Percentiles rank a stretch among this genome's conserved stretches.
Conservation (phyloP, 2,113 vertebrate species). For the Hypanus sabinus region DNA sequence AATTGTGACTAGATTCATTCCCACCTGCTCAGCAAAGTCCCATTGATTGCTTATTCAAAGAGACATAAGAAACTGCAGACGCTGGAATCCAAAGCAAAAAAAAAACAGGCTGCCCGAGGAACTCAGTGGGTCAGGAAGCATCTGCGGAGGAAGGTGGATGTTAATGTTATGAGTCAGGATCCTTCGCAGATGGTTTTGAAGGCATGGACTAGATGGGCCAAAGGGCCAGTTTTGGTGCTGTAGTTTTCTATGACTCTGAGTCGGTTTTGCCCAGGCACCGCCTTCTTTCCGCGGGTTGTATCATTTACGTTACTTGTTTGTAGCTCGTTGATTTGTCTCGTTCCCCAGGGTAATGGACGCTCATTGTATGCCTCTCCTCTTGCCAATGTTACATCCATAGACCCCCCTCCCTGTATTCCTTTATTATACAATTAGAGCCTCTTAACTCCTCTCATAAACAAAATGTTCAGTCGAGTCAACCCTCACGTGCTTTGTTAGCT, state of each 20-base stretch:
- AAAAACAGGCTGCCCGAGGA: too few species aligned
- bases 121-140: too few species aligned
- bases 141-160: too few species aligned
- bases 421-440: not conserved
- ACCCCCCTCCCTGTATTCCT: not conserved
- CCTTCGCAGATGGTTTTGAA: not conserved
- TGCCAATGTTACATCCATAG: not conserved
- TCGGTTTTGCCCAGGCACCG: not conserved
- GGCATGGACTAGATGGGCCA: too few species aligned
- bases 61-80: too few species aligned
- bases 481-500: too few species aligned
- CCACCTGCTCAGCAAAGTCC: not conserved
- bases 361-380: not conserved
- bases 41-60: not conserved
- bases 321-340: not conserved
- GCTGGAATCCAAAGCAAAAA: too few species aligned
- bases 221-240: too few species aligned
- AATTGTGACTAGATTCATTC: not conserved
- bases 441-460: not conserved
- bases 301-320: not conserved
- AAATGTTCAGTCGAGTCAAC: not conserved
- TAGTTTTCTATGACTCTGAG: too few species aligned
- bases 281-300: not conserved
- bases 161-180: too few species aligned
- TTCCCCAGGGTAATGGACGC: not conserved